Evolutionary conservation across 1,140 invertebrate species (phyloP), one percentile per base, ranked within the genome.

Genomic region (Goniozus legneri): DNA sequence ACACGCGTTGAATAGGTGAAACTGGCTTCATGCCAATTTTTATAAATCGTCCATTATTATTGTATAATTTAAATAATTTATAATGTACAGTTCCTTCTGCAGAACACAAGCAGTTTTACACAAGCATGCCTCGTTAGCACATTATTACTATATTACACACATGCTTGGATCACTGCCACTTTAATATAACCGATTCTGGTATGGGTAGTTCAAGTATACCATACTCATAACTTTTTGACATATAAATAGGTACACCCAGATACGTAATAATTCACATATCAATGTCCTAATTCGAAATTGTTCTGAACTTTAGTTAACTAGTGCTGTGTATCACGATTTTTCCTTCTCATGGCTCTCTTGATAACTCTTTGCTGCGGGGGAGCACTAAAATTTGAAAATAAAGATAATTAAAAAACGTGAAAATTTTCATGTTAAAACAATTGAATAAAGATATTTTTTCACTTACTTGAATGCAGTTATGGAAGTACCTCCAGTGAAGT

Each of bases 331-430:
- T 55, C 40, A 45, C 34, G 50, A 50, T 41, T 49, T 48, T 41
- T 63, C 60, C 71, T 65, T 54, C 73, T 58, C 7, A 69, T 60
- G 22, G 73, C 73, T 59, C 71, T 75, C 50, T 72, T 76, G 32
- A 75, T 69, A 60, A 69, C 75, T 19, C 71, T 33, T 47, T 40
- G 51, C 33, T 62, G 58, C 14, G 67, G 58, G 15, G 48, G 33
- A 44, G 55, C 65, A 30, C 67, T 70, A 19, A 33, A 37, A 60
- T 10, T 16, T 18, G 36, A 24, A 48, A 2, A 34, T 19, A 18
- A 19, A n/a, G 6, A 37, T 16, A 13, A 31, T 44, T 36, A 24
- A 22, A n/a, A n/a, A n/a, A n/a, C n/a, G n/a, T n/a, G n/a, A n/a
- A n/a, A n/a, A n/a, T 32, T 30, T 27, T 44, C 12, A 37, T 35